Conservation (phyloP, 2,113 vertebrate genomes). For the Anhinga anhinga region DNA sequence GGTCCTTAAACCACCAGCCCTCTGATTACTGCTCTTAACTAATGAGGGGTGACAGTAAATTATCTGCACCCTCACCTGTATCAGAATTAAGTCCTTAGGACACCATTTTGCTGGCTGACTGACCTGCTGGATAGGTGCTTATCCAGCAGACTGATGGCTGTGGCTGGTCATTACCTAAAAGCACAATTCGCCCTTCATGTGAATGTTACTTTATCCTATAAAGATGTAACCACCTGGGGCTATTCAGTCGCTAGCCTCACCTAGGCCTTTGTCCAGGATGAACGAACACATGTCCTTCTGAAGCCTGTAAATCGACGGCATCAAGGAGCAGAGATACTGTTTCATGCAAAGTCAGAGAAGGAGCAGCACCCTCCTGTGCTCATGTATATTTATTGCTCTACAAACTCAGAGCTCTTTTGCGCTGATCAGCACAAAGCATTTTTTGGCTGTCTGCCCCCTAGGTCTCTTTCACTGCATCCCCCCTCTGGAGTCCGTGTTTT, state of each 20-base stretch:
- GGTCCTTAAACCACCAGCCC: not conserved
- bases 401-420: not conserved
- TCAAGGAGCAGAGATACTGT: not conserved
- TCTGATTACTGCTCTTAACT: not conserved
- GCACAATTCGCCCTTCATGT: not conserved
- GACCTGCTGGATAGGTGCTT: not conserved
- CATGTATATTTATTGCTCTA: not conserved
- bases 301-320: not conserved
- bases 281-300: not conserved
- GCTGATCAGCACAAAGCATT: not conserved
- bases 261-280: not conserved
- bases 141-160: not conserved
- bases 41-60: not conserved
- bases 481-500: not conserved
- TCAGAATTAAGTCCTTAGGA: not conserved
- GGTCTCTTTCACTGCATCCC: not conserved
- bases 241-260: not conserved
- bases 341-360: not conserved
- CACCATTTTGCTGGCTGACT: not conserved
- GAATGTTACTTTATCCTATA: not conserved
- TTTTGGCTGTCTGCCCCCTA: not conserved
- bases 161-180: not conserved
- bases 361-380: slow-evolving; percentile 36
- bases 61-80: not conserved
- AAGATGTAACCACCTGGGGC: not conserved